These are phyloP conservation scores for Apamea sordens DNA, from an alignment of 2,888 invertebrate genomes.

Conservation along the genomic window DNA sequence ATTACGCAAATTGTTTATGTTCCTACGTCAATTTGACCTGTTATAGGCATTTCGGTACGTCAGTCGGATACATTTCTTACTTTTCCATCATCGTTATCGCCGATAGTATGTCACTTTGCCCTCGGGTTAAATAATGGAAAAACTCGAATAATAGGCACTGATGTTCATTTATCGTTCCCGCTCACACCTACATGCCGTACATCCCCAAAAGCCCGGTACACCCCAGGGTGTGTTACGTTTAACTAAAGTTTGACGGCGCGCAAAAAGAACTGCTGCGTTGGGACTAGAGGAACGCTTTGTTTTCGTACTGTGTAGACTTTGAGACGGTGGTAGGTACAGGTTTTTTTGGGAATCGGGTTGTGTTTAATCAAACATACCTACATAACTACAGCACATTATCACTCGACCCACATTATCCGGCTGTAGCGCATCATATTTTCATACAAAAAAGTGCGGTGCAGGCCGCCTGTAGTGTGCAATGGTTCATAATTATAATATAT, in stretches of 20 bases:
- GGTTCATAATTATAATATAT: background rate
- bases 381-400: background rate
- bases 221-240: slow-evolving; percentile 69
- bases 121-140: background rate
- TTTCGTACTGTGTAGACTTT: slow-evolving; percentile 36
- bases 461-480: background rate
- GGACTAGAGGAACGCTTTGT: slow-evolving; percentile 53
- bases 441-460: background rate
- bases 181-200: slow-evolving; percentile 13
- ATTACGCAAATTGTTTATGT: too few relatives aligned
- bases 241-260: slow-evolving; percentile 67
- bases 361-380: background rate
- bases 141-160: background rate
- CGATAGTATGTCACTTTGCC: background rate
- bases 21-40: too few relatives aligned
- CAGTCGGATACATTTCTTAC: background rate
- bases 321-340: background rate
- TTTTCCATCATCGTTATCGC: background rate
- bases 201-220: slow-evolving; percentile 20
- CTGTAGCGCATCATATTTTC: background rate
- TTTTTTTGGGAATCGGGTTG: background rate
- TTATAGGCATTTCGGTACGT: too few relatives aligned
- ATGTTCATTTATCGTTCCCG: slow-evolving; percentile 4
- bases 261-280: slow-evolving; percentile 65
- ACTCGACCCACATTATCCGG: background rate